These are phyloP conservation scores for Labia minor DNA, from an alignment of 2,888 invertebrate species.

Conservation along the genomic window DNA sequence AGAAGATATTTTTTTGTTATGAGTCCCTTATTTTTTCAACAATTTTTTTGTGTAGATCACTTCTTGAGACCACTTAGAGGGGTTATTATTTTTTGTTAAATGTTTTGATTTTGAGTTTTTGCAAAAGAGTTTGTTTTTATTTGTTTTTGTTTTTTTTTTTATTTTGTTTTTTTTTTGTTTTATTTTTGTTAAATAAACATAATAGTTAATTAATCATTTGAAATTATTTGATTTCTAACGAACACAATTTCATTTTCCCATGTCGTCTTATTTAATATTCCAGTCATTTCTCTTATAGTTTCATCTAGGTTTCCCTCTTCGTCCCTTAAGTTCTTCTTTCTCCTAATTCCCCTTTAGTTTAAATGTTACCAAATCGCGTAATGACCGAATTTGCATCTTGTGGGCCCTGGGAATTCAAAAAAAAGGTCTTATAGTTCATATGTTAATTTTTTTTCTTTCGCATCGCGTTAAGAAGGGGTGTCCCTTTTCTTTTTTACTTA, in stretches of 20 bases:
- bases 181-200: not conserved
- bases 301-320: not conserved
- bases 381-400: not conserved
- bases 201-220: not conserved
- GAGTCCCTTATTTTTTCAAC: not conserved
- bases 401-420: not conserved
- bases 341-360: not conserved
- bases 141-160: not conserved
- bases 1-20: not conserved
- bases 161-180: not conserved
- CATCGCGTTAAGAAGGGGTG: slow-evolving; percentile 8
- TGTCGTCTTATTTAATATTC: slow-evolving; percentile 8
- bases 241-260: not conserved
- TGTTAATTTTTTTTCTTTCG: slow-evolving; percentile 9
- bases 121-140: not conserved
- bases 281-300: slow-evolving; percentile 7
- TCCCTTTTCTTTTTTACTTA: slow-evolving; percentile 1
- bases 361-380: slow-evolving; percentile 5
- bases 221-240: not conserved
- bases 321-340: too few species aligned
- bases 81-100: too few species aligned
- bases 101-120: not conserved
- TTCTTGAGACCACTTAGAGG: not conserved
- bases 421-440: not conserved
- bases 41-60: not conserved